These are phyloP conservation scores for Diarsia brunnea DNA, from an alignment of 2,888 invertebrate genomes.

Conservation along the genomic window DNA sequence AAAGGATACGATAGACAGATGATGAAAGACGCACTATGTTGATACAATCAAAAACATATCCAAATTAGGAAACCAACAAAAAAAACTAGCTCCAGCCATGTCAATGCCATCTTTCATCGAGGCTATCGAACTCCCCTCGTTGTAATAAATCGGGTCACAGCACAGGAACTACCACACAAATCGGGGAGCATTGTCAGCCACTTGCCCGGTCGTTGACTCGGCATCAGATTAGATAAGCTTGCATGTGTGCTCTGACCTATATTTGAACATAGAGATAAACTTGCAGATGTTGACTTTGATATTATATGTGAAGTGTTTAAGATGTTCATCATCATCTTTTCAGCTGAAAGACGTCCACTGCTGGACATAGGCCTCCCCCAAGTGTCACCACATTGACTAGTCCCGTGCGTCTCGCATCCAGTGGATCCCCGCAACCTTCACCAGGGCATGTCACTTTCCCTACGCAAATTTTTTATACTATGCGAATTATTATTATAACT, in stretches of 20 bases:
- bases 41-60: no score
- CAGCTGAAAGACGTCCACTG: no score
- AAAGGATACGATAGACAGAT: no score
- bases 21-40: no score
- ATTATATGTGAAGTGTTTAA: background rate
- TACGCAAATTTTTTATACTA: no score
- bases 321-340: no score
- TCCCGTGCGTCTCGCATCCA: no score
- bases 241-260: slow-evolving; percentile 56
- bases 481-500: no score
- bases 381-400: no score
- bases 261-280: slow-evolving; percentile 41
- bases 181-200: slow-evolving; percentile 58
- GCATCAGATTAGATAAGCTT: slow-evolving; percentile 62
- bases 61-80: slow-evolving; percentile 7
- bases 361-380: no score
- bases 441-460: no score
- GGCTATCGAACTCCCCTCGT: slow-evolving; percentile 42
- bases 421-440: no score
- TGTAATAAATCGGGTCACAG: slow-evolving; percentile 46
- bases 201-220: slow-evolving; percentile 59
- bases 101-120: slow-evolving; percentile 15
- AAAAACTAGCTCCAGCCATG: background rate
- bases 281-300: slow-evolving; percentile 45
- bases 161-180: slow-evolving; percentile 45